Percentiles rank a stretch among this genome's conserved stretches.
phyloP scores from a whole-genome alignment of 2,113 vertebrate genomes.

The Megaceryle torquata region DNA sequence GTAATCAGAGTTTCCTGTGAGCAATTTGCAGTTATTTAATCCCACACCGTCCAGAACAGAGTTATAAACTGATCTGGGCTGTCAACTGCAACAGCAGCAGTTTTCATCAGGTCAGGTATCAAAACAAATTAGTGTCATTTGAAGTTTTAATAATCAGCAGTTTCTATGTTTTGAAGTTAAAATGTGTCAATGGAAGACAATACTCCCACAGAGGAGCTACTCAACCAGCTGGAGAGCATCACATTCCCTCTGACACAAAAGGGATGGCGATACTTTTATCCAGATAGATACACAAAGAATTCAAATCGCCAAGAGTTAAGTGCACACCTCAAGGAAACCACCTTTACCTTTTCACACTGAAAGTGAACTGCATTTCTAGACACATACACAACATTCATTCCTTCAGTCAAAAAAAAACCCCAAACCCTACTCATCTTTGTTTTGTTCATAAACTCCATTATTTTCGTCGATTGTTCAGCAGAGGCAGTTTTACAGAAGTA shows the following conservation, averaged over 20 bases:
- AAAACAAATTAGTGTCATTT: slow-evolving; percentile 21
- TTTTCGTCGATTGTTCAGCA: neutral
- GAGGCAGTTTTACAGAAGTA: neutral
- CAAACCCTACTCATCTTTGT: neutral
- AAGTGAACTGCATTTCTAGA: neutral
- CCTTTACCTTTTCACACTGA: neutral
- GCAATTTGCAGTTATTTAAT: neutral
- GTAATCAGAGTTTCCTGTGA: neutral
- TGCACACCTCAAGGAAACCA: neutral
- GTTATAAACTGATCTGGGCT: neutral
- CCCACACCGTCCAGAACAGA: neutral
- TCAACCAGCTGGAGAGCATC: neutral
- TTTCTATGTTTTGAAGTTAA: slow-evolving; percentile 14
- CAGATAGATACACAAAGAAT: neutral
- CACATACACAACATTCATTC: neutral
- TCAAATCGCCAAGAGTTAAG: neutral
- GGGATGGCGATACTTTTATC: neutral
- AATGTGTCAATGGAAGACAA: neutral
- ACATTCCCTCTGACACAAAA: neutral
- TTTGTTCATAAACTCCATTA: neutral
- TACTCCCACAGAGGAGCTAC: neutral
- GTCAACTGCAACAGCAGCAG: neutral
- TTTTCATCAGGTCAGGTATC: slow-evolving; percentile 21
- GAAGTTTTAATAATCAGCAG: slow-evolving; percentile 12
- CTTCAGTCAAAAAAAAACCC: neutral